A percentile compares a stretch with the other conserved stretches of the same genome.
Conservation (phyloP, 2,888 invertebrate species). For the Caenorhabditis wallacei region DNA sequence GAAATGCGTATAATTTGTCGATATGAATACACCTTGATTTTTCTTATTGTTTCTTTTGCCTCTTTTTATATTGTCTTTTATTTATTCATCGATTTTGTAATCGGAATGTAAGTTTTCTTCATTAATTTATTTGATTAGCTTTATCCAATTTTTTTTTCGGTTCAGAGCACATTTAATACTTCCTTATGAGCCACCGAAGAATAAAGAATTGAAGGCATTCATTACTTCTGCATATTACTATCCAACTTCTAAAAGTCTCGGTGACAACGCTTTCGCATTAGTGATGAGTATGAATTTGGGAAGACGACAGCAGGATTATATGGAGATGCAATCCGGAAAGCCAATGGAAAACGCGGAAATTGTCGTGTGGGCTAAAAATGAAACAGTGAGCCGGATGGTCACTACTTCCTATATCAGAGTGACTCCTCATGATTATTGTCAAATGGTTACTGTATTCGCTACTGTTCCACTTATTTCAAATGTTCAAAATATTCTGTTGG, state of each 20-base stretch:
- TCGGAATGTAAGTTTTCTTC: background rate
- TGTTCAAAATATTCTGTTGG: slow-evolving; percentile 20
- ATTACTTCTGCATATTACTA: slow-evolving; percentile 59
- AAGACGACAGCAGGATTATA: slow-evolving; percentile 3
- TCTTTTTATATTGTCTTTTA: background rate
- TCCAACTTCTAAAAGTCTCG: slow-evolving; percentile 44
- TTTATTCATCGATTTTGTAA: background rate
- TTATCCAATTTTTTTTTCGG: too few relatives aligned
- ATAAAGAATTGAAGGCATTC: slow-evolving; percentile 31
- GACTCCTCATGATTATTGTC: slow-evolving; percentile 66
- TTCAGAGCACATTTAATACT: background rate
- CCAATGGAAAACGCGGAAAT: slow-evolving; percentile 28
- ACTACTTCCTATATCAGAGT: slow-evolving; percentile 39
- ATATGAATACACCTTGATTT: background rate
- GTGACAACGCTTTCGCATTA: slow-evolving; percentile 50
- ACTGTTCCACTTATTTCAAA: slow-evolving; percentile 61
- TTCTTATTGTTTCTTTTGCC: background rate
- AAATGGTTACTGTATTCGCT: slow-evolving; percentile 59
- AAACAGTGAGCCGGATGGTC: background rate
- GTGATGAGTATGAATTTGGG: slow-evolving; percentile 54
- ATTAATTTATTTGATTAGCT: background rate
- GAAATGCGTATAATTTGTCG: slow-evolving; percentile 19
- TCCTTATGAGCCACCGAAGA: background rate
- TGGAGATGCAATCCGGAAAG: slow-evolving; percentile 11
- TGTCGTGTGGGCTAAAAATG: background rate